phyloP scores from a whole-genome alignment of 2,797 vertebrate species.

The Acanthurus leucopareius region DNA sequence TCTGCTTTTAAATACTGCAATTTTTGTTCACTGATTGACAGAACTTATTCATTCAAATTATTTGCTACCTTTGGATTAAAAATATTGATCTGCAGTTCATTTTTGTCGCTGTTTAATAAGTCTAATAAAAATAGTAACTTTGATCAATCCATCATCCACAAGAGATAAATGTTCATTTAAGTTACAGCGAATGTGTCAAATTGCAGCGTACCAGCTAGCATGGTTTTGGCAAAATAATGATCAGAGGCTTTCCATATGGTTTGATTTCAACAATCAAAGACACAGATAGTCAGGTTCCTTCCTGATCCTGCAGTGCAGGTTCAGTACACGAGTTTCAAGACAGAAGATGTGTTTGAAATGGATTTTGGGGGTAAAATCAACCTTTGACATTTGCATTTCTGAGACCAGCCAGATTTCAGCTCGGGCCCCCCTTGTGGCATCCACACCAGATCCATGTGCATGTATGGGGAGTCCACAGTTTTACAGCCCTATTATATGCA shows the following conservation, averaged over 20 bases:
- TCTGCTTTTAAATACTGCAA: no score
- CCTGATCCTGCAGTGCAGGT: not conserved
- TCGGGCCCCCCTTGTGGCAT: not conserved
- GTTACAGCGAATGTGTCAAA: no score
- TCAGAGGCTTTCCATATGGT: not conserved
- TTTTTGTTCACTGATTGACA: no score
- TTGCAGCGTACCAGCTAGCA: no score
- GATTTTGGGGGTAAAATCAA: not conserved
- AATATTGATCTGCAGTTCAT: no score
- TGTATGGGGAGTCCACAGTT: slow-evolving; percentile 57
- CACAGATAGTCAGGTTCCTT: not conserved
- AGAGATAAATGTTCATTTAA: no score
- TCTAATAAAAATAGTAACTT: no score
- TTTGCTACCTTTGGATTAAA: no score
- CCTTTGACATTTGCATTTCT: not conserved
- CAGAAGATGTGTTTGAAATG: not conserved
- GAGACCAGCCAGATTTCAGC: not conserved
- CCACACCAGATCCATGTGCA: not conserved
- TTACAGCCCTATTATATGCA: slow-evolving; percentile 76
- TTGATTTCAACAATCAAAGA: not conserved
- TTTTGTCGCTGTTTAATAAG: no score
- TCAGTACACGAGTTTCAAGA: not conserved
- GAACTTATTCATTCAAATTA: no score
- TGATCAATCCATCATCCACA: no score
- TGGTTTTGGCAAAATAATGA: no score